Evolutionary conservation across 2,797 vertebrate genomes (phyloP).

Genomic region (Dicrostonyx torquatus): DNA sequence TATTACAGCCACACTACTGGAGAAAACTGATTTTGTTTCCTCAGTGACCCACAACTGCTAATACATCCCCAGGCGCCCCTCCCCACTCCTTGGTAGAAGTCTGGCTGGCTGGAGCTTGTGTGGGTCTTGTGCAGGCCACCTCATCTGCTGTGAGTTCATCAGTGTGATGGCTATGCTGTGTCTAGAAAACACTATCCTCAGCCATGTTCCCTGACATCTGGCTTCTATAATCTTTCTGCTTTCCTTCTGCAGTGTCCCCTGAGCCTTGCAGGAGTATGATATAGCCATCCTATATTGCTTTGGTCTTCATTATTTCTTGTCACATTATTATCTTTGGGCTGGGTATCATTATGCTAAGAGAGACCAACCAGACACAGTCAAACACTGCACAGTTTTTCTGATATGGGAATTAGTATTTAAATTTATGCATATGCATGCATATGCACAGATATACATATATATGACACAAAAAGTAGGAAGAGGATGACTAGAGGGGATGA

Average conservation of each 20-base stretch:
- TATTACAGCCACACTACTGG: not conserved
- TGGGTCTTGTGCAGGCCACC: not conserved
- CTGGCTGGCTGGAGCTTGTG: not conserved
- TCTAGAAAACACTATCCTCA: not conserved
- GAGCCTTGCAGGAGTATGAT: not conserved
- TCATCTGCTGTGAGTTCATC: not conserved
- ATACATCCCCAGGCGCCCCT: not conserved
- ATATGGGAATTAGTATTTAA: not conserved
- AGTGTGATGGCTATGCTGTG: not conserved
- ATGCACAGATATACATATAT: too few species aligned
- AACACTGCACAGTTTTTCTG: not conserved
- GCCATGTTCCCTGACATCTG: not conserved
- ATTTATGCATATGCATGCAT: not conserved
- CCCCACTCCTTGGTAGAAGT: not conserved
- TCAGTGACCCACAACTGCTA: not conserved
- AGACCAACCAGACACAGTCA: not conserved
- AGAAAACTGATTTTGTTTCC: not conserved
- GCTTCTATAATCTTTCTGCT: not conserved
- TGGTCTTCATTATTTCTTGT: not conserved
- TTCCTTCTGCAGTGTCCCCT: not conserved
- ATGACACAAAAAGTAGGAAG: not conserved
- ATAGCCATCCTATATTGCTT: not conserved
- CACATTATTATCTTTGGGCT: not conserved
- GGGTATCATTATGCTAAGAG: not conserved
- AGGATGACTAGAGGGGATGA: not conserved